Conservation (phyloP, 2,113 vertebrate species). For the Lepidiolamprologus cunningtoni region DNA sequence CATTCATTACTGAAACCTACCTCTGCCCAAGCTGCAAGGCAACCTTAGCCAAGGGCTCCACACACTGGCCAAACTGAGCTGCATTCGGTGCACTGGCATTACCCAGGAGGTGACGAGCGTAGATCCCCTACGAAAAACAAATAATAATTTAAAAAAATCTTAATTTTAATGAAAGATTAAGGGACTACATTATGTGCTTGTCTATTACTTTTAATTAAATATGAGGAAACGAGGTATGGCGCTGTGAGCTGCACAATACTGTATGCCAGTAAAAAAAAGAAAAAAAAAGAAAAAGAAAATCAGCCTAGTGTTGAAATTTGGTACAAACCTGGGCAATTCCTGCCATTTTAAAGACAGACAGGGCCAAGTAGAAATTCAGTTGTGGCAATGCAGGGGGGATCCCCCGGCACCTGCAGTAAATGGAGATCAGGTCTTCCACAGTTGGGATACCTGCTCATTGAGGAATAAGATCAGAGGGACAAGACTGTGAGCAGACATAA, state of each 20-base stretch:
- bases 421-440: constrained; percentile 73
- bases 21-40: constrained; percentile 76
- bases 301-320: not conserved
- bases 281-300: not conserved
- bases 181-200: not conserved
- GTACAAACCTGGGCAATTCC: constrained; percentile 81
- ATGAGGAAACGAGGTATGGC: not conserved
- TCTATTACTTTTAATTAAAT: not conserved
- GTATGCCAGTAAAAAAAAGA: not conserved
- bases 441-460: constrained; percentile 72
- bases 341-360: constrained; percentile 86
- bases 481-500: not conserved
- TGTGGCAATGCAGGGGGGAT: constrained; percentile 63
- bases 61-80: constrained; percentile 66
- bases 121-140: constrained; percentile 72
- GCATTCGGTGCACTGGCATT: constrained; percentile 84
- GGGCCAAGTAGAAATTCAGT: constrained; percentile 85
- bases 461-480: not conserved
- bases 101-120: constrained; percentile 80
- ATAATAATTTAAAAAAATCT: not conserved
- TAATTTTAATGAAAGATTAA: not conserved
- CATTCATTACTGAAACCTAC: constrained; percentile 45
- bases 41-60: constrained; percentile 80
- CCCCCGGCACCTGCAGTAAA: constrained; percentile 75
- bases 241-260: not conserved